Percentiles rank a stretch among this genome's conserved stretches.
phyloP scores from a whole-genome alignment of 2,797 vertebrate genomes.

The Eulemur mongoz region DNA sequence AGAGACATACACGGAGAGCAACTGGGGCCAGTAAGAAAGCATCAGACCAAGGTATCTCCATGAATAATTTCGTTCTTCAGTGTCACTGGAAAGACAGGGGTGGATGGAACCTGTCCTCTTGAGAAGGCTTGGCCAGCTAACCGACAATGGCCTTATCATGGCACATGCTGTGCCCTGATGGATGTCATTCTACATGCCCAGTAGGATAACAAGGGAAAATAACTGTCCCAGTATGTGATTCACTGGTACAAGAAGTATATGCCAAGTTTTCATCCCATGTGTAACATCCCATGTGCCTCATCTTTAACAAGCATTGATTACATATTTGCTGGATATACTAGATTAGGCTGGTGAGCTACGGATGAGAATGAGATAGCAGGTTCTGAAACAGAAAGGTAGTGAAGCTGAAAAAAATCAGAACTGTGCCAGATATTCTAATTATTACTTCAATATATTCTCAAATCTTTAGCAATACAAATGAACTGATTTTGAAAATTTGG shows the following conservation, averaged over 20 bases:
- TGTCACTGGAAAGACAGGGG: neutral
- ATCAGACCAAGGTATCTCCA: neutral
- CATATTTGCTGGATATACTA: neutral
- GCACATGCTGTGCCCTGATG: neutral
- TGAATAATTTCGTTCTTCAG: neutral
- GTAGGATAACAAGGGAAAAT: neutral
- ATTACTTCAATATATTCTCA: neutral
- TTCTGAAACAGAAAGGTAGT: neutral
- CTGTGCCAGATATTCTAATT: neutral
- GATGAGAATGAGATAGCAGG: neutral
- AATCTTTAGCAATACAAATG: neutral
- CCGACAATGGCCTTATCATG: neutral
- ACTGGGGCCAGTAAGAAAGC: neutral
- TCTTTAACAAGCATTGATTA: neutral
- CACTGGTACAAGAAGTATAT: neutral
- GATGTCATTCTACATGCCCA: neutral
- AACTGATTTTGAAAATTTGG: neutral
- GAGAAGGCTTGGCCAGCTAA: neutral
- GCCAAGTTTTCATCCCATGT: neutral
- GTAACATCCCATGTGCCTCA: neutral
- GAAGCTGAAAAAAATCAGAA: neutral
- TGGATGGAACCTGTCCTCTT: neutral
- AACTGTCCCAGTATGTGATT: neutral
- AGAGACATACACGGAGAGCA: neutral
- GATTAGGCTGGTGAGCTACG: neutral